Evolutionary conservation across 23 tunicate species (phyloP), one percentile per base, ranked within the genome.

Genomic region (Clavelina lepadiformis): DNA sequence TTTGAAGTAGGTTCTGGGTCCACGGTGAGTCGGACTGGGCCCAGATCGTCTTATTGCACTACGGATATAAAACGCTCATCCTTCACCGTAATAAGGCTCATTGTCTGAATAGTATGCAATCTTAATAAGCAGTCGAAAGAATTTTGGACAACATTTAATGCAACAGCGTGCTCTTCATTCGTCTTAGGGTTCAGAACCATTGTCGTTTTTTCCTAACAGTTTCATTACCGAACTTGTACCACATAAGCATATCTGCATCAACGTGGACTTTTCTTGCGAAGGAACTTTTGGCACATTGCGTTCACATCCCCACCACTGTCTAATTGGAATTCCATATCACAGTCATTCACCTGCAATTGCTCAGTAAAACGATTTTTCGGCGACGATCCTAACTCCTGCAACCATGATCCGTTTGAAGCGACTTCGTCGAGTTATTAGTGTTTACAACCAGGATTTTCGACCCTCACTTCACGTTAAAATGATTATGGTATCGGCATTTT

Each of bases 271-370:
- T 44, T 18, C 18, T 44, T 44, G 13, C 50, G 50, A 44, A 44
- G 15, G 18, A 11, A 44, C 18, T 44, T 44, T 18, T 44, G 50
- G 28, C 73, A 67, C 46, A 67, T 67, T 6, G 73, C 26, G 25
- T 49, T 67, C 21, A 67, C 73, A 19, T 67, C 47, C 26, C 58
- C 73, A 47, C 58, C 73, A 21, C 47, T 67, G 24, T 67, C 73
- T 5, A 67, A 46, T 49, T 67, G 73, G 30, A 67, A 67, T 11
- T 58, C 38, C 27, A 67, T 58, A 4, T 67, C 7, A 35, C 73
- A 47, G 4, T 47, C 34, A 49, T 67, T 67, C 11, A 67, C 59
- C 49, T 67, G 47, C 19, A 49, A 23, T 18, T 46, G n/a, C 24
- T 58, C 59, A 26, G 73, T 46, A 4, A 25, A 22, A 25, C 28